Evolutionary conservation across 2,888 invertebrate species (phyloP).

Genomic region (Zygaena filipendulae): DNA sequence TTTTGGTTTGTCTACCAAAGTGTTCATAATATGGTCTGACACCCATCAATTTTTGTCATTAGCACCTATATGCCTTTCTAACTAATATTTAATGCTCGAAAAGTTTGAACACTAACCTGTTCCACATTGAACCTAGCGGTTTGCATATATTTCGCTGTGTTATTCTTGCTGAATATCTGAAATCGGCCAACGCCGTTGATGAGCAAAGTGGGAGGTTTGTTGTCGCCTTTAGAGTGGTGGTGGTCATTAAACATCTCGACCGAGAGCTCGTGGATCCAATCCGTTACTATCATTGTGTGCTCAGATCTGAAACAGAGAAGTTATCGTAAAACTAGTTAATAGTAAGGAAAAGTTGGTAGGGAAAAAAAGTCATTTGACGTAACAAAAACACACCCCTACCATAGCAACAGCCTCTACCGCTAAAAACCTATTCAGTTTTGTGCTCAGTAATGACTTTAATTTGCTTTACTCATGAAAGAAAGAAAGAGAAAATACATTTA

Average conservation of each 20-base stretch:
- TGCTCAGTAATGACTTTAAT: too few relatives aligned
- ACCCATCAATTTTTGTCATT: too few relatives aligned
- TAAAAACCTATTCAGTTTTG: too few relatives aligned
- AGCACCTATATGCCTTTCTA: too few relatives aligned
- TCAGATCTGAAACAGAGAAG: conserved; percentile 58
- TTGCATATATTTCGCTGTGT: conserved; percentile 58
- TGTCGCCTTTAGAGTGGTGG: conserved; percentile 84
- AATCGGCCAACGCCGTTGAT: conserved; percentile 85
- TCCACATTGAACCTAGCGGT: conserved; percentile 73
- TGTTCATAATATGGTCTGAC: too few relatives aligned
- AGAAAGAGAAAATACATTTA: too few relatives aligned
- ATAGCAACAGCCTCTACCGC: too few relatives aligned
- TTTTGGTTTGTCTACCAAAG: too few relatives aligned
- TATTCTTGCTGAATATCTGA: conserved; percentile 37
- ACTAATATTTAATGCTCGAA: too few relatives aligned
- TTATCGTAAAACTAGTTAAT: conserved; percentile 6
- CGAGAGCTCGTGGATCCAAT: conserved; percentile 83
- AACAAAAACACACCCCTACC: too few relatives aligned
- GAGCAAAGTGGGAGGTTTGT: conserved; percentile 83
- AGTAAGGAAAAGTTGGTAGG: conserved; percentile 4
- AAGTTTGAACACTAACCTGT: conserved; percentile 70
- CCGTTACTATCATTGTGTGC: conserved; percentile 80
- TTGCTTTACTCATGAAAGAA: too few relatives aligned
- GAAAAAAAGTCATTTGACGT: conserved; percentile 1
- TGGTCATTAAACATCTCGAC: conserved; percentile 84